A percentile compares a stretch with the other conserved stretches of the same genome.
phyloP scores from a whole-genome alignment of 2,113 vertebrate species.

The Hemiscyllium ocellatum region DNA sequence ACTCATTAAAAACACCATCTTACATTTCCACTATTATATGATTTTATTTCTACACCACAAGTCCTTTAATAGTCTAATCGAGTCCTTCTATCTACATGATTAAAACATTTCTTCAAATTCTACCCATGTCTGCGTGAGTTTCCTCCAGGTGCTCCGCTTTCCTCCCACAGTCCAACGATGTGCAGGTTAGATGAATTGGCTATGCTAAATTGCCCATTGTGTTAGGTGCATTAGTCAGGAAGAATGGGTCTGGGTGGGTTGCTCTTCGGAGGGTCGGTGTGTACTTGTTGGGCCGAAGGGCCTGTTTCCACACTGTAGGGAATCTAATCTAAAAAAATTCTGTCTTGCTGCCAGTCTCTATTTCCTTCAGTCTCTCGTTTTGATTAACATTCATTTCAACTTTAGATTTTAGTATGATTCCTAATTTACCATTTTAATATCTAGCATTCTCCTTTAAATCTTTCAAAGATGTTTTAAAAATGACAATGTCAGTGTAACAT shows the following conservation, averaged over 20 bases:
- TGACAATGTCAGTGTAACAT: conserved; percentile 42
- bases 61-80: neutral
- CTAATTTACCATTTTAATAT: neutral
- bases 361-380: neutral
- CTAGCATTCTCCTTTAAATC: neutral
- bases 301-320: no score
- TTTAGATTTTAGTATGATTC: neutral
- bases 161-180: no score
- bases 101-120: neutral
- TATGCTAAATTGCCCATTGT: no score
- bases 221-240: no score
- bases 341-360: neutral
- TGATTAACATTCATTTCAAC: neutral
- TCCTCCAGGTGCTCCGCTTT: no score
- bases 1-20: neutral
- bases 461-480: neutral
- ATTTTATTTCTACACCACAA: neutral
- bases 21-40: neutral
- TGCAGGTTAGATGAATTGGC: no score
- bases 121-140: no score
- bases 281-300: no score
- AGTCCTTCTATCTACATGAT: neutral
- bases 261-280: no score
- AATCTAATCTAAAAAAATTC: no score
- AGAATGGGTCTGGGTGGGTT: no score